Evolutionary conservation across 2,797 vertebrate genomes (phyloP).

Genomic region (Coilia nasus): DNA sequence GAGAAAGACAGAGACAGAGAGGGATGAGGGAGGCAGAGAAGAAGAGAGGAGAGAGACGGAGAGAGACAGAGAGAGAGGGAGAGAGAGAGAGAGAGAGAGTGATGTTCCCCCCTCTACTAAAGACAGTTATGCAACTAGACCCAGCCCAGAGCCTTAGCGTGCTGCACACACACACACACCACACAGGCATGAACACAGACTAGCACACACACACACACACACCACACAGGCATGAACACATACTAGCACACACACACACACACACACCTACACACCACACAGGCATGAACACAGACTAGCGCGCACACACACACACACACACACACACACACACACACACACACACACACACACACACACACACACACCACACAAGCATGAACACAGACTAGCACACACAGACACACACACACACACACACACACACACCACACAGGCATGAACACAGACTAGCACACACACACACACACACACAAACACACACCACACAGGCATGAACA

Average conservation of each 20-base stretch:
- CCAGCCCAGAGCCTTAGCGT: not conserved
- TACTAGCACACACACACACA: too few species aligned
- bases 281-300: too few species aligned
- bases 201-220: slow-evolving; percentile 24
- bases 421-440: too few species aligned
- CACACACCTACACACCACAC: too few species aligned
- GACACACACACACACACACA: too few species aligned
- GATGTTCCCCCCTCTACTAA: slow-evolving; percentile 39
- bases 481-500: not conserved
- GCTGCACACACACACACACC: slow-evolving; percentile 2
- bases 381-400: too few species aligned
- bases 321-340: slow-evolving; percentile 27
- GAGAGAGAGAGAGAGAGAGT: slow-evolving; percentile 26
- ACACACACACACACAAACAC: too few species aligned
- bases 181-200: not conserved
- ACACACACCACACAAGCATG: too few species aligned
- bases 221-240: not conserved
- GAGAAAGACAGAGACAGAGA: not conserved
- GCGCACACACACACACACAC: not conserved
- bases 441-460: too few species aligned
- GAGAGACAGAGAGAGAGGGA: not conserved
- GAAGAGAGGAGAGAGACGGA: not conserved
- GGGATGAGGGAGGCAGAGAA: not conserved
- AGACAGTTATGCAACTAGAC: slow-evolving; percentile 44
- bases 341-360: not conserved